These are phyloP conservation scores for Melanerpes formicivorus DNA, from an alignment of 2,113 vertebrate species.

Conservation along the genomic window DNA sequence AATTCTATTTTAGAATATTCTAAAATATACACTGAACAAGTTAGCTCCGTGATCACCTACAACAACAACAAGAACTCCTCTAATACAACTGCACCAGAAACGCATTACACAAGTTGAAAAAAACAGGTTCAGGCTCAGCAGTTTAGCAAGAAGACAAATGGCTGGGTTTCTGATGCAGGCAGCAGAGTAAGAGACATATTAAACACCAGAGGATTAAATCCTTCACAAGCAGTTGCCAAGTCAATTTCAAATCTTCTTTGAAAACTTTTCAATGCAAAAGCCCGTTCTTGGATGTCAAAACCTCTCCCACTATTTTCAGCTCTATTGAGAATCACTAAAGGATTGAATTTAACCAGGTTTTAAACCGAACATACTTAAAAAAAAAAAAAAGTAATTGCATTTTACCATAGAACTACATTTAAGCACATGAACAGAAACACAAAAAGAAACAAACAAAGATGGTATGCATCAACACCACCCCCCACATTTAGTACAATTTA, in stretches of 20 bases:
- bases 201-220: neutral
- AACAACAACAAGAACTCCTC: neutral
- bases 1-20: neutral
- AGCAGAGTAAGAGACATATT: neutral
- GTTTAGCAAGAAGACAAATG: neutral
- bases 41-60: neutral
- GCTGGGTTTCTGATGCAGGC: neutral
- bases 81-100: neutral
- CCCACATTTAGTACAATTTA: neutral
- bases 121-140: neutral
- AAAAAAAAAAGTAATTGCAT: neutral
- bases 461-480: neutral
- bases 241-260: neutral
- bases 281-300: neutral
- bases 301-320: neutral
- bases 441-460: neutral
- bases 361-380: neutral
- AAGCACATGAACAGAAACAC: neutral
- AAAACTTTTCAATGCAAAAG: neutral
- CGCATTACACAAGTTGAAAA: fast-evolving
- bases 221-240: neutral
- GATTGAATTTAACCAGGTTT: neutral
- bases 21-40: neutral
- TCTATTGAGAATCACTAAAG: neutral
- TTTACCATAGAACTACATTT: neutral